A percentile compares a stretch with the other conserved stretches of the same genome.
Evolutionary conservation across 2,888 invertebrate species (phyloP).

Genomic region (Polyommatus iphigenia): DNA sequence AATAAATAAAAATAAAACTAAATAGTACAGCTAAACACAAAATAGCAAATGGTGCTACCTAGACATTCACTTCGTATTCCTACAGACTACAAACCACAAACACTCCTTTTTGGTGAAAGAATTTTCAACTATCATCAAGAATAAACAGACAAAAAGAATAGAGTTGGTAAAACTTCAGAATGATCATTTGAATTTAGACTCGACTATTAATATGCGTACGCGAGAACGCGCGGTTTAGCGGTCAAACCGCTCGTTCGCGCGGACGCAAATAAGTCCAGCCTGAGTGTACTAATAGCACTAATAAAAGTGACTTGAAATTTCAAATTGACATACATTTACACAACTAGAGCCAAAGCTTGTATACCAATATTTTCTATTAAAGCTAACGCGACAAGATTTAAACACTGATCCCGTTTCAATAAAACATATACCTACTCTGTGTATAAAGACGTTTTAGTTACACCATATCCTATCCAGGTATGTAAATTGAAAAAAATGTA

Average conservation of each 20-base stretch:
- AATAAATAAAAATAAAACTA: background rate
- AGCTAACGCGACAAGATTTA: constrained; percentile 11
- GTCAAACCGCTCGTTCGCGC: too few relatives aligned
- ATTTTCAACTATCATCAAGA: background rate
- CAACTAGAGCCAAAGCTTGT: background rate
- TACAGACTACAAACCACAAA: background rate
- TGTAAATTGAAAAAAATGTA: too few relatives aligned
- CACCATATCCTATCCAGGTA: background rate
- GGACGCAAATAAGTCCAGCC: too few relatives aligned
- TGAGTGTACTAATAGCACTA: background rate
- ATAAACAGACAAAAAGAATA: background rate
- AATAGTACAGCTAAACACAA: background rate
- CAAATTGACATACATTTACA: background rate
- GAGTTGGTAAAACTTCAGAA: too few relatives aligned
- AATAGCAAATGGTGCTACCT: background rate
- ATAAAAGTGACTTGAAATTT: background rate
- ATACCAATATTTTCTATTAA: background rate
- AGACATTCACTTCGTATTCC: background rate
- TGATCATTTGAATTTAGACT: background rate
- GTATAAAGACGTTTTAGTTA: background rate
- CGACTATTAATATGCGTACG: too few relatives aligned
- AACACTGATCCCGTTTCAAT: background rate
- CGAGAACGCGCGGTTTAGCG: too few relatives aligned
- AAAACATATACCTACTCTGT: background rate
- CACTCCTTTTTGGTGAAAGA: background rate